Conservation (phyloP, 2,797 vertebrate species). For the Lepilemur ruficaudatus region DNA sequence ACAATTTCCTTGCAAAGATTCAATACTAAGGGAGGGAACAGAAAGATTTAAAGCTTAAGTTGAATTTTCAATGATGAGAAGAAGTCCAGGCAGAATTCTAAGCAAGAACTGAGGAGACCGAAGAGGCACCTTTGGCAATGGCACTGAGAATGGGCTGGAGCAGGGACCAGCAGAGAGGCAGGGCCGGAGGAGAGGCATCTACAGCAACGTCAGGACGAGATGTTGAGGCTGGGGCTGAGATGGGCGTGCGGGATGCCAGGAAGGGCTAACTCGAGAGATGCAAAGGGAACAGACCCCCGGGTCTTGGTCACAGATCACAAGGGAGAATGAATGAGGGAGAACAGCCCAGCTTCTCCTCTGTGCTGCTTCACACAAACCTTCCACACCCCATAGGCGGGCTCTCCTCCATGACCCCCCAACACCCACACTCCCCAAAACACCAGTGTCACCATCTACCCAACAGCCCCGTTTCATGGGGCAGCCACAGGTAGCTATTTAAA, state of each 20-base stretch:
- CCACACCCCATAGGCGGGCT: neutral
- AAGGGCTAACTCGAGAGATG: fast-evolving
- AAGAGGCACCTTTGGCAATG: neutral
- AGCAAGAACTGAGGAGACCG: neutral
- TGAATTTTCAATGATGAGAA: neutral
- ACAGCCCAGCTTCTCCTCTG: neutral
- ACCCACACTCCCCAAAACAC: neutral
- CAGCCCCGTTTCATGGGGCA: neutral
- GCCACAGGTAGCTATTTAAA: neutral
- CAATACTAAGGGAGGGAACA: fast-evolving
- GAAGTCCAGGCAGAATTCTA: neutral
- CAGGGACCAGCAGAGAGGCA: fast-evolving
- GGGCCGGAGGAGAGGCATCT: fast-evolving
- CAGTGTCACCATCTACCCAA: neutral
- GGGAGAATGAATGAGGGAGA: neutral
- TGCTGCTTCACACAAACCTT: neutral
- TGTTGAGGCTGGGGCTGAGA: neutral
- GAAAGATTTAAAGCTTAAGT: neutral
- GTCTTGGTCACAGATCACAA: neutral
- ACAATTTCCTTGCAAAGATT: neutral
- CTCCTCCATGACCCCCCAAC: neutral
- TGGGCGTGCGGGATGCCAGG: fast-evolving
- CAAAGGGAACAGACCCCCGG: fast-evolving
- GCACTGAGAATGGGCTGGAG: neutral
- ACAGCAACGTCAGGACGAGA: fast-evolving